These are phyloP conservation scores for Coracopsis vasa DNA, from an alignment of 2,113 vertebrate species.

Conservation along the genomic window DNA sequence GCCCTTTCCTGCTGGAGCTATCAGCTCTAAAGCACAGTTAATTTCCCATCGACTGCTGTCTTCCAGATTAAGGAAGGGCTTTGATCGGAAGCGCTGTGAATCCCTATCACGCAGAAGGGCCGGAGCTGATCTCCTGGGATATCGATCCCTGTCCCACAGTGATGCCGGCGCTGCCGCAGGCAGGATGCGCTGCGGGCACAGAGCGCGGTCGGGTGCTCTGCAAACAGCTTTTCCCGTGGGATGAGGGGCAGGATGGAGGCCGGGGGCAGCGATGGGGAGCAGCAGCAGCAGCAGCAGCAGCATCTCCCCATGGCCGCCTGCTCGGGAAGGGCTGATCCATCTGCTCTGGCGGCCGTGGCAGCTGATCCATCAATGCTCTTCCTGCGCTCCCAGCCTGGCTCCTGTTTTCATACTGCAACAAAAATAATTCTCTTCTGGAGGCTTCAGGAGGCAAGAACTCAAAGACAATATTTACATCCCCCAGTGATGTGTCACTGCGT, in stretches of 20 bases:
- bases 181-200: not conserved
- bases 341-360: not conserved
- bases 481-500: not conserved
- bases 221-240: rapidly evolving
- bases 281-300: not conserved
- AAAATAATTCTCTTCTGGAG: not conserved
- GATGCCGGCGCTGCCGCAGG: not conserved
- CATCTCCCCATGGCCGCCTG: not conserved
- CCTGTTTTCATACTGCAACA: not conserved
- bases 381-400: not conserved
- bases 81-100: not conserved
- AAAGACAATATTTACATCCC: not conserved
- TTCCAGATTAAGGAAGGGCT: not conserved
- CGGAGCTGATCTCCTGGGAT: not conserved
- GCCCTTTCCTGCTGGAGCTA: not conserved
- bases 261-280: not conserved
- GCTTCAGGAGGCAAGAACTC: not conserved
- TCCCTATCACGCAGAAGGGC: not conserved
- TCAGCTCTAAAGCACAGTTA: not conserved
- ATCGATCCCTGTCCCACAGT: not conserved
- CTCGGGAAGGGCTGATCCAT: not conserved
- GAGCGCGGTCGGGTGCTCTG: not conserved
- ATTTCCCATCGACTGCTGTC: constrained; percentile 29
- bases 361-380: not conserved
- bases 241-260: not conserved